phyloP scores from a whole-genome alignment of 2,113 vertebrate species.

The Romanogobio albipinnatus region DNA sequence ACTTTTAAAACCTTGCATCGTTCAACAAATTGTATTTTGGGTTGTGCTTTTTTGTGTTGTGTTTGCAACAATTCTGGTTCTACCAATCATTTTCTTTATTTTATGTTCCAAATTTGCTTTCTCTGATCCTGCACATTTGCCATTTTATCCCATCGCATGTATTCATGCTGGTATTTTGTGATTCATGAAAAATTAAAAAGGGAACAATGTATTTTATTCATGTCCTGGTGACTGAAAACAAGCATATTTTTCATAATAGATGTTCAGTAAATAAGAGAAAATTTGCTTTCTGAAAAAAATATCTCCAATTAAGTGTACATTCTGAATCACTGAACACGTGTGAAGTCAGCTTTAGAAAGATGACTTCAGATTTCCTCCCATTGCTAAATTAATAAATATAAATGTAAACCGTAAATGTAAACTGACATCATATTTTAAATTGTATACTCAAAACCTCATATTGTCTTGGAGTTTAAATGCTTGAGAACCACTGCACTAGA shows the following conservation, averaged over 20 bases:
- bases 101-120: neutral
- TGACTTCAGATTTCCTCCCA: neutral
- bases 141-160: slow-evolving; percentile 14
- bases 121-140: neutral
- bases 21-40: neutral
- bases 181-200: slow-evolving; percentile 52
- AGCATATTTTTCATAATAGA: slow-evolving; percentile 46
- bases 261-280: slow-evolving; percentile 46
- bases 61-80: neutral
- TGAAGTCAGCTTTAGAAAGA: neutral
- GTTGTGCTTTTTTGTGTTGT: neutral
- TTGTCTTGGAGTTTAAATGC: no score
- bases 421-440: no score
- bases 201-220: slow-evolving; percentile 35
- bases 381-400: neutral
- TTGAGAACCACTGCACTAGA: no score
- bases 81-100: neutral
- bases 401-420: no score
- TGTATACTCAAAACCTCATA: no score
- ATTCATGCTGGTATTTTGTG: slow-evolving; percentile 19
- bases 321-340: neutral
- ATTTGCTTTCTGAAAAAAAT: neutral
- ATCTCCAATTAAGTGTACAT: neutral
- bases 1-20: neutral
- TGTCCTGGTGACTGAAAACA: slow-evolving; percentile 39